Percentiles rank a stretch among this genome's conserved stretches.
phyloP scores from a whole-genome alignment of 2,888 invertebrate genomes.

The Ceraclea dissimilis region DNA sequence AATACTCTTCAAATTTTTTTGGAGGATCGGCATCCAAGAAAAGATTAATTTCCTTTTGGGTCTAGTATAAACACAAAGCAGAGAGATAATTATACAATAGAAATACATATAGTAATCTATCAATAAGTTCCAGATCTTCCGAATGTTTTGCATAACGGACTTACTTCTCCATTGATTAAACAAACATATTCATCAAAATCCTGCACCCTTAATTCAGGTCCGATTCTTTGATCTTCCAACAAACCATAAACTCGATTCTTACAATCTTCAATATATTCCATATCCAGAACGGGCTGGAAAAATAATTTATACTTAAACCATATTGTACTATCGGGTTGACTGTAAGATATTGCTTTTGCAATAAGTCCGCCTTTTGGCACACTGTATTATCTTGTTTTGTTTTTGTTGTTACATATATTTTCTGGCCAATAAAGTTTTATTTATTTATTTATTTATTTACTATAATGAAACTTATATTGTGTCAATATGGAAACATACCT shows the following conservation, averaged over 20 bases:
- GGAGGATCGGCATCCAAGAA: slow-evolving; percentile 60
- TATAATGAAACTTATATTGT: background rate
- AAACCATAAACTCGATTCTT: slow-evolving; percentile 54
- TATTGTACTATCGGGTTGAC: too few species aligned
- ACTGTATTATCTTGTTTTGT: too few species aligned
- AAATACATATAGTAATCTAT: background rate
- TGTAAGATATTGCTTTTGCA: too few species aligned
- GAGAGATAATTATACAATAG: background rate
- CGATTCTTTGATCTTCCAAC: slow-evolving; percentile 63
- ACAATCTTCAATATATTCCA: slow-evolving; percentile 57
- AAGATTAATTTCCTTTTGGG: slow-evolving; percentile 52
- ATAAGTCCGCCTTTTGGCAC: too few species aligned
- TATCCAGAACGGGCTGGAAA: slow-evolving; percentile 66
- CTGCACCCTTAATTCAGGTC: slow-evolving; percentile 63
- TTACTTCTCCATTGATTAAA: slow-evolving; percentile 65
- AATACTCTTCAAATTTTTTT: slow-evolving; percentile 57
- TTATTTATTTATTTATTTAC: too few species aligned
- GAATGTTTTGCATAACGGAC: too few species aligned
- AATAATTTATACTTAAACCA: background rate
- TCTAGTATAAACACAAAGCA: slow-evolving; percentile 35
- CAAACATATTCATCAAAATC: slow-evolving; percentile 76
- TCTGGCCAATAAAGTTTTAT: too few species aligned
- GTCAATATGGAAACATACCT: slow-evolving; percentile 26
- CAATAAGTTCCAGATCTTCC: too few species aligned
- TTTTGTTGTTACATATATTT: too few species aligned